Evolutionary conservation across 2,888 invertebrate species (phyloP), one percentile per base, ranked within the genome.

Genomic region (Galerucella nymphaeae): DNA sequence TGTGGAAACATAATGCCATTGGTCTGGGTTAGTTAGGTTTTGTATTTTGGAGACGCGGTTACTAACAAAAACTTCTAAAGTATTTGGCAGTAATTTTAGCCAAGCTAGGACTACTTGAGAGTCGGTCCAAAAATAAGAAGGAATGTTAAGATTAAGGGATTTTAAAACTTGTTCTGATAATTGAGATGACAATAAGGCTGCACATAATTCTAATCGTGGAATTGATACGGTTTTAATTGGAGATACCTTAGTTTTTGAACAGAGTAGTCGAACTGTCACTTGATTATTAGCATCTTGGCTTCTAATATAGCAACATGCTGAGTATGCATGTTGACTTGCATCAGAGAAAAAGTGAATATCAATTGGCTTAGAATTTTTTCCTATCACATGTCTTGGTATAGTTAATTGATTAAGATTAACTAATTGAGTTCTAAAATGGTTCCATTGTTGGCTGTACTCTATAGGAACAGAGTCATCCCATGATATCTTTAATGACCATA

Each of bases 71-170:
- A 38, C 18, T 42, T 70, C 16, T 57, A 55, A 48, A n/a, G 20
- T 53, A 30, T 53, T 62, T 11, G 69, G 69, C 16, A 41, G 18
- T 61, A 38, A 20, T 45, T 30, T 42, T n/a, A 71, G 23, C 66
- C 71, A 71, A n/a, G 48, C 48, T 42, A 71, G n/a, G 18, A 50
- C 61, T 18, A 66, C 41, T 53, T 59, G 53, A 20, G 61, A 61
- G n/a, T 71, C 66, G 11, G 66, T 38, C 66, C 71, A 71, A 53
- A 53, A 66, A 53, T 53, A 71, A 41, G 10, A 58, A 16, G 62
- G 30, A 53, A 62, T 42, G 55, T 66, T 41, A n/a, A 57, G 13
- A 13, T 18, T 41, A 18, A 55, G 55, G 10, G 57, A 38, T 30
- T 57, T 50, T 66, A 55, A 18, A 57, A 66, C 66, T 41, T 57